Conservation (phyloP, 2,797 vertebrate species). For the Onychomys leucogaster region DNA sequence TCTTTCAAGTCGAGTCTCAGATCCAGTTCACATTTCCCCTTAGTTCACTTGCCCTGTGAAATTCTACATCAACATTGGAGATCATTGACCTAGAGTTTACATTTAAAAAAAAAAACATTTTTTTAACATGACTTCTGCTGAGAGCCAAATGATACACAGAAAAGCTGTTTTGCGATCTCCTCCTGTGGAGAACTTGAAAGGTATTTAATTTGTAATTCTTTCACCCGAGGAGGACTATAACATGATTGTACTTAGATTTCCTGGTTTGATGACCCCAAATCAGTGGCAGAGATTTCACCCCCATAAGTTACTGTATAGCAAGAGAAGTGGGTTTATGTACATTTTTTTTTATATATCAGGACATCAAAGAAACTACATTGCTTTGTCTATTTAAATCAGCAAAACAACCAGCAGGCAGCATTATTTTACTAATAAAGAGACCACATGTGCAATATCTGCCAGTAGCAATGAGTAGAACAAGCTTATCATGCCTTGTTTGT, state of each 20-base stretch:
- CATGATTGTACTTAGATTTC: constrained; percentile 5
- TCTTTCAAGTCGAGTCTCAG: constrained; percentile 51
- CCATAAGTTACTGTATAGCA: neutral
- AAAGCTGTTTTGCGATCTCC: neutral
- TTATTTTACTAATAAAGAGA: constrained; percentile 9
- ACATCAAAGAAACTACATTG: neutral
- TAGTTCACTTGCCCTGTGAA: neutral
- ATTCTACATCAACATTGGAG: constrained; percentile 38
- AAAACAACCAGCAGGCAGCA: neutral
- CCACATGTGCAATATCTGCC: neutral
- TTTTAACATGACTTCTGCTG: constrained; percentile 33
- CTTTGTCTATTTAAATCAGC: neutral
- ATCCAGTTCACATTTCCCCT: neutral
- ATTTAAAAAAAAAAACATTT: neutral
- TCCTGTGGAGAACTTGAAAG: neutral
- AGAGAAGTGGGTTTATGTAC: neutral
- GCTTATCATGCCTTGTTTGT: neutral
- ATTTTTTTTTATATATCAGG: neutral
- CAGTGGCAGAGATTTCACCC: constrained; percentile 6
- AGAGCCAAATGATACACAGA: constrained; percentile 3
- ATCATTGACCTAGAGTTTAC: constrained; percentile 37
- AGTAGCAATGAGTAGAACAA: neutral
- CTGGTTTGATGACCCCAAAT: neutral
- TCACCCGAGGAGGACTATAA: neutral
- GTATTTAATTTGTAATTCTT: constrained; percentile 46